Evolutionary conservation across 92 coral and sea anemone genomes (phyloP).

Genomic region (Phenganax stokvisi): DNA sequence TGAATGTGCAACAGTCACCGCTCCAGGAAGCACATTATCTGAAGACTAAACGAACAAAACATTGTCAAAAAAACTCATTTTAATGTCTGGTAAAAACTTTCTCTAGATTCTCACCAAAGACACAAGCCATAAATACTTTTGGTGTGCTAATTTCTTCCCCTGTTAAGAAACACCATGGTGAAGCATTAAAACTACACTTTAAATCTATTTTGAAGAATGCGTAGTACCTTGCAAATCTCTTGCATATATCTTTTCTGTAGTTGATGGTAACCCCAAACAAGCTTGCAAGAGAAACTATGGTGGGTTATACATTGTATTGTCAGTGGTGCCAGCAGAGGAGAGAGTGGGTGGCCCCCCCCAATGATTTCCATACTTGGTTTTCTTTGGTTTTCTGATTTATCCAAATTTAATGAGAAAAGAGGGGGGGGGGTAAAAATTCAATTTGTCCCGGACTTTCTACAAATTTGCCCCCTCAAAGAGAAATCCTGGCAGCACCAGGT

Average conservation of each 20-base stretch:
- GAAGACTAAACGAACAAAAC: conserved; percentile 13
- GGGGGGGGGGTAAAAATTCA: too few species aligned
- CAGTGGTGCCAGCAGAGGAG: too few species aligned
- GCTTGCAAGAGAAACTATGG: background rate
- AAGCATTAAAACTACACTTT: background rate
- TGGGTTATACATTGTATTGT: background rate
- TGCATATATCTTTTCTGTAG: conserved; percentile 32
- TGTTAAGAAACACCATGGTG: background rate
- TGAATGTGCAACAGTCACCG: conserved; percentile 24
- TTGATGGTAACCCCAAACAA: conserved; percentile 44
- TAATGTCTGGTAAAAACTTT: background rate
- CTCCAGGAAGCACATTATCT: conserved; percentile 37
- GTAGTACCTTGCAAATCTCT: conserved; percentile 25
- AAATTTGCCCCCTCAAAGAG: too few species aligned
- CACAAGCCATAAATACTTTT: conserved; percentile 19
- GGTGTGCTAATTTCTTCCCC: conserved; percentile 4
- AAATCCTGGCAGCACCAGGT: too few species aligned
- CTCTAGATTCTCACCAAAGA: conserved; percentile 1
- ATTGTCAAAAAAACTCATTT: background rate
- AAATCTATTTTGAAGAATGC: background rate
- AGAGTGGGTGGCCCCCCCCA: too few species aligned
- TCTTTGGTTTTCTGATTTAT: too few species aligned
- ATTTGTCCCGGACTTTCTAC: too few species aligned
- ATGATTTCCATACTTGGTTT: too few species aligned
- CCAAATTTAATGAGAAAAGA: too few species aligned